Base-by-base conservation (phyloP, 2,113 vertebrate species). In the Heterochromis multidens region DNA sequence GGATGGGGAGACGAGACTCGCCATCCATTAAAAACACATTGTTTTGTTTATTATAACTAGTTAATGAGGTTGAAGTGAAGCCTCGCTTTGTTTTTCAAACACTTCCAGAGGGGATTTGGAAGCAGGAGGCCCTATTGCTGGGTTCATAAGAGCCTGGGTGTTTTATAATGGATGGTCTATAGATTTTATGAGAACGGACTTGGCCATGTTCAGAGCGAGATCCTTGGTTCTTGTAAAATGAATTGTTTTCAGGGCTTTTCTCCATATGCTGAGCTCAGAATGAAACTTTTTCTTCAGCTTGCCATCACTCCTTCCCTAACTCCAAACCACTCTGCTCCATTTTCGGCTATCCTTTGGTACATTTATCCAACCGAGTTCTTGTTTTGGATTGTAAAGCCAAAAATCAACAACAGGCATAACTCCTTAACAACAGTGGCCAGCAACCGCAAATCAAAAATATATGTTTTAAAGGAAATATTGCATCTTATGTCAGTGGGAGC, bases 31-130 rank as follows among this genome's bases (percentile, higher is more conserved):
- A 93, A 94, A 94, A 93, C 91, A 94, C 91, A 95, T 94, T 95
- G 92, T 94, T 93, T 92, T 94, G 91, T 95, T 94, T 94, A 93
- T 95, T 95, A 93, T 92, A 92, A 94, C 92, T 91, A 92, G 86
- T 94, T 94, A 94, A 93, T 94, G 92, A 93, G 90, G 92, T 91
- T 91, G 90, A 93, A 94, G 93, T 88, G 86, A 94, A 95, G 86
- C 77, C 85, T 83, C 10, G 76, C 88, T 92, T 92, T 94, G 89
- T 93, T 91, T 91, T 90, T 90, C 89, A 91, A 94, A 91, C 87
- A 85, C 93, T 92, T 94, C 91, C 93, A 95, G 93, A 86, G 92
- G 88, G 89, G 84, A 89, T 90, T 87, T 87, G 80, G 89, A 91
- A 88, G 89, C 86, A 91, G 80, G 67, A 84, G 35, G 82, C 72